These are phyloP conservation scores for Clarias fuscus DNA, from an alignment of 2,797 vertebrate species.

Conservation along the genomic window DNA sequence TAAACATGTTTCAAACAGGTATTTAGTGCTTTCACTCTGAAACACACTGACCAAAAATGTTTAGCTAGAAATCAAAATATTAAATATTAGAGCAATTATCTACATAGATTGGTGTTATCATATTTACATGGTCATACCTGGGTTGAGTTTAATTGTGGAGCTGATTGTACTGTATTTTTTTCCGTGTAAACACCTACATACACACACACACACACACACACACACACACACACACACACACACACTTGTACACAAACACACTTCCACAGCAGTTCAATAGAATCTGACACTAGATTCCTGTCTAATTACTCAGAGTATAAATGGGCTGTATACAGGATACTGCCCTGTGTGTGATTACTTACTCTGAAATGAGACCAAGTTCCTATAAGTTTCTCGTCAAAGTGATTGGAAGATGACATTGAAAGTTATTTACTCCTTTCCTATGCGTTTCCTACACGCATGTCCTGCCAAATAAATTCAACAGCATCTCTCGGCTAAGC, in stretches of 20 bases:
- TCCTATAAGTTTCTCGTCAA: background rate
- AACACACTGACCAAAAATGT: background rate
- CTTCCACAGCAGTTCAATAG: background rate
- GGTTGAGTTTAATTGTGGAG: background rate
- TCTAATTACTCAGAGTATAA: background rate
- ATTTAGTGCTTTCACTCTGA: background rate
- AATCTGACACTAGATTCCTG: background rate
- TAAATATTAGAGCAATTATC: background rate
- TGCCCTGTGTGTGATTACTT: background rate
- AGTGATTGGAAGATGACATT: background rate
- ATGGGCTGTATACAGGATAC: constrained; percentile 6
- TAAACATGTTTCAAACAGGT: background rate
- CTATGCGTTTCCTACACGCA: background rate
- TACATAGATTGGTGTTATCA: background rate
- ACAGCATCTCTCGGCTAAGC: background rate
- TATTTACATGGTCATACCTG: background rate
- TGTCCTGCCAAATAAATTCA: background rate
- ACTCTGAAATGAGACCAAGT: background rate
- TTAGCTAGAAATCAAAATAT: background rate
- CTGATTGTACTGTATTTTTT: background rate
- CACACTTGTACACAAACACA: background rate
- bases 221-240: background rate
- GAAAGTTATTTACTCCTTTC: constrained; percentile 1
- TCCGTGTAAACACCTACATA: background rate
- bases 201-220: background rate